Conservation (phyloP, 2,797 vertebrate species). For the Coilia nasus region DNA sequence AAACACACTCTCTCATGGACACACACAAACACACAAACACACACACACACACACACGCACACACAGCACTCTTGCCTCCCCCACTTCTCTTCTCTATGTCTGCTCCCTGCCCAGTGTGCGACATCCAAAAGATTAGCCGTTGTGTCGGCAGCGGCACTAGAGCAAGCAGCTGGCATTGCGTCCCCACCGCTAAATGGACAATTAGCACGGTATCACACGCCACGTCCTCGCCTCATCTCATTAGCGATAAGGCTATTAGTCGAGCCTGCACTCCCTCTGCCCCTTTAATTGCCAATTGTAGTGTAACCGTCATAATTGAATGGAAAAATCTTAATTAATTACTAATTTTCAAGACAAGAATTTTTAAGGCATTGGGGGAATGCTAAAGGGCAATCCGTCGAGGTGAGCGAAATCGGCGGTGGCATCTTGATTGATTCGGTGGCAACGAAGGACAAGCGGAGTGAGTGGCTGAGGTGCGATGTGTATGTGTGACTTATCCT, state of each 20-base stretch:
- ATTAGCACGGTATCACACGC: slow-evolving; percentile 45
- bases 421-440: slow-evolving; percentile 48
- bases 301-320: slow-evolving; percentile 53
- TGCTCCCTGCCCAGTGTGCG: not conserved
- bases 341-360: slow-evolving; percentile 50
- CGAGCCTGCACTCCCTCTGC: slow-evolving; percentile 24
- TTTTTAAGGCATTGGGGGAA: slow-evolving; percentile 35
- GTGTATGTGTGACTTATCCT: not conserved
- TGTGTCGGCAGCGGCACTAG: slow-evolving; percentile 1
- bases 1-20: too few relatives aligned
- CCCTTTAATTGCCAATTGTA: slow-evolving; percentile 44
- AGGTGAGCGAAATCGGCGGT: slow-evolving; percentile 38
- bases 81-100: not conserved
- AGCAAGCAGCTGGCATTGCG: slow-evolving; percentile 43
- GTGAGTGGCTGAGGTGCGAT: not conserved
- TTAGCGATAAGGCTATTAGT: slow-evolving; percentile 46
- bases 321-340: slow-evolving; percentile 57
- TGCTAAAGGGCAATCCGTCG: slow-evolving; percentile 40
- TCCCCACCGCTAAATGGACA: slow-evolving; percentile 50
- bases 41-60: not conserved
- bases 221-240: slow-evolving; percentile 41
- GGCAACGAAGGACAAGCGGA: slow-evolving; percentile 9
- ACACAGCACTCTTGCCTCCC: not conserved
- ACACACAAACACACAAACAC: not conserved
- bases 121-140: slow-evolving; percentile 39